phyloP scores from a whole-genome alignment of 1,140 invertebrate genomes.

The Zaprionus camerounensis region DNA sequence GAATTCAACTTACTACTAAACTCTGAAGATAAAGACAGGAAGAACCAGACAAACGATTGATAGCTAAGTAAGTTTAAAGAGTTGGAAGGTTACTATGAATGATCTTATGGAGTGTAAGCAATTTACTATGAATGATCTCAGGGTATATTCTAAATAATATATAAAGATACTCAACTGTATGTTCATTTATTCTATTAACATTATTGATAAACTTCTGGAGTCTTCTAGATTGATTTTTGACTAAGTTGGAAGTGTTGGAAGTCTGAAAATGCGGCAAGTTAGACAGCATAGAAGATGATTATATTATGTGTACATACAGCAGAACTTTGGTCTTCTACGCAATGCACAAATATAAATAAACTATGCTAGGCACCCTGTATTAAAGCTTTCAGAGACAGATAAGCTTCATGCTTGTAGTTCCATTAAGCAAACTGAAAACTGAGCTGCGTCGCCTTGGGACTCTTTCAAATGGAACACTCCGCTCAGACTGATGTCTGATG shows the following conservation, averaged over 20 bases:
- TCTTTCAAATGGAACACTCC: constrained; percentile 2
- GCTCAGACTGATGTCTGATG: not conserved
- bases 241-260: too few species aligned
- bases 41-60: not conserved
- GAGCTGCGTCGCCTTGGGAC: not conserved
- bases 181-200: too few species aligned
- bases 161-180: too few species aligned
- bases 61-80: not conserved
- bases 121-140: not conserved
- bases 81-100: not conserved
- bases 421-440: not conserved
- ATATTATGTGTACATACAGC: too few species aligned
- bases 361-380: not conserved
- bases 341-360: not conserved
- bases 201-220: too few species aligned
- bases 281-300: too few species aligned
- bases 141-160: too few species aligned
- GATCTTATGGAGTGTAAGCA: too few species aligned
- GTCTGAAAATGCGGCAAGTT: too few species aligned
- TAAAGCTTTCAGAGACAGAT: not conserved
- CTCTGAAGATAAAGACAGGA: not conserved
- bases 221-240: too few species aligned
- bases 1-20: not conserved
- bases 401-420: not conserved
- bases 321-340: too few species aligned